Base-by-base conservation (phyloP, 2,888 invertebrate genomes). In the Chalcosyrphus nemorum region DNA sequence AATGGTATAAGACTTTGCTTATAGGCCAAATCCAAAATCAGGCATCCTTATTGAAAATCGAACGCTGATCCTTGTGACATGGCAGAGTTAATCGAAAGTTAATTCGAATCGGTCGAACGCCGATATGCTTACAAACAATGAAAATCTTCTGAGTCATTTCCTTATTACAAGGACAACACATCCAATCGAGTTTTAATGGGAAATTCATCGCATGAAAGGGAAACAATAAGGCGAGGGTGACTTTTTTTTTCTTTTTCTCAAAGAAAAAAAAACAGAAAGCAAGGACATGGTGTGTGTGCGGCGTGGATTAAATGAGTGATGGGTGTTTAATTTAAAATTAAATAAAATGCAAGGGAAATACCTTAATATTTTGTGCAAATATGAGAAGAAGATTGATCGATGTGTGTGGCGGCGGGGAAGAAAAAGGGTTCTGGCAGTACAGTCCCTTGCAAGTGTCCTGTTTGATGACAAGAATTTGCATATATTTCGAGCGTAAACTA, bases 31-130 rank as follows among this genome's bases (percentile, higher is more conserved):
- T 19, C 21, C 5, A 35, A 19, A 38, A 45, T 9, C 19, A n/a
- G 17, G 29, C 29, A 21, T 13, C 52, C 21, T 84, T 84, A 84
- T 84, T 84, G 80, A 70, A 75, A 70, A 84, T 71, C 71, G 71
- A 71, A 45, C 65, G 50, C 52, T 80, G 80, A 80, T 84, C 80
- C 80, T 52, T 80, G 61, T 80, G 84, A 80, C 84, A 80, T 80
- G 86, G 81, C 88, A 90, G 89, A 90, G 91, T 90, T 90, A 90
- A 90, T 90, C 90, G 89, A 88, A 90, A 91, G 91, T 90, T 91
- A 90, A 90, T 90, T 89, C 89, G 89, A 88, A 89, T 89, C 89
- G 88, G 88, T 88, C 78, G 86, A 86, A 84, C 80, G 72, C 78
- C 61, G 77, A 75, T 84, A 52, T 74, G 38, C 66, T 4, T 13